Conservation (phyloP, 2,113 vertebrate species). For the Piaya cayana region DNA sequence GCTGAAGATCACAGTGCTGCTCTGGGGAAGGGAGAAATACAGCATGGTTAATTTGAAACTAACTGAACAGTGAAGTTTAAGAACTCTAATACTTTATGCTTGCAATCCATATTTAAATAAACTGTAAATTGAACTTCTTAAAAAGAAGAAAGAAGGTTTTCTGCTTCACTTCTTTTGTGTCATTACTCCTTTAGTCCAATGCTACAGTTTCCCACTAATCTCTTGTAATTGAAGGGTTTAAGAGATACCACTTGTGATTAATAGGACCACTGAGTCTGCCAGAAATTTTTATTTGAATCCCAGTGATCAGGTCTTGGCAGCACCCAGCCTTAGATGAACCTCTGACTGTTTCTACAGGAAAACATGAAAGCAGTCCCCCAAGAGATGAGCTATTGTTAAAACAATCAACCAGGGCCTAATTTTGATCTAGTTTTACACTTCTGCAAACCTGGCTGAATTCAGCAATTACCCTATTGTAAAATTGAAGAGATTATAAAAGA, state of each 20-base stretch:
- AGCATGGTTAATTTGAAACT: neutral
- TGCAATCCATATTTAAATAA: conserved; percentile 61
- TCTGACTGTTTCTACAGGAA: neutral
- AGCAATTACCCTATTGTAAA: neutral
- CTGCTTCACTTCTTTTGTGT: conserved; percentile 54
- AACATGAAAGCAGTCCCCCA: neutral
- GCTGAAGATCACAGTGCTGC: neutral
- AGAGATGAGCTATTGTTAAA: neutral
- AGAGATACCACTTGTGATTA: conserved; percentile 49
- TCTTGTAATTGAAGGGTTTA: conserved; percentile 62
- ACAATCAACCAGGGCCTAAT: neutral
- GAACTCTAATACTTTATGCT: neutral
- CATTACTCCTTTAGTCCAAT: conserved; percentile 46
- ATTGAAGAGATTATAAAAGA: neutral
- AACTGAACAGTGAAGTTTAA: neutral
- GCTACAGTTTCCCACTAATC: conserved; percentile 54
- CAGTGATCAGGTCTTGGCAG: neutral
- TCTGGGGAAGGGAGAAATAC: conserved; percentile 5
- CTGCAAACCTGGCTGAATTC: neutral
- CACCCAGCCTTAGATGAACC: neutral
- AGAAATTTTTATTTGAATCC: conserved; percentile 27
- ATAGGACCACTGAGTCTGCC: conserved; percentile 29
- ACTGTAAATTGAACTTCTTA: conserved; percentile 26
- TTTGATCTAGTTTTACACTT: neutral
- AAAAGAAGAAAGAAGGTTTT: conserved; percentile 63